Conservation (phyloP, 1,140 invertebrate genomes). For the Lepidostoma basale region DNA sequence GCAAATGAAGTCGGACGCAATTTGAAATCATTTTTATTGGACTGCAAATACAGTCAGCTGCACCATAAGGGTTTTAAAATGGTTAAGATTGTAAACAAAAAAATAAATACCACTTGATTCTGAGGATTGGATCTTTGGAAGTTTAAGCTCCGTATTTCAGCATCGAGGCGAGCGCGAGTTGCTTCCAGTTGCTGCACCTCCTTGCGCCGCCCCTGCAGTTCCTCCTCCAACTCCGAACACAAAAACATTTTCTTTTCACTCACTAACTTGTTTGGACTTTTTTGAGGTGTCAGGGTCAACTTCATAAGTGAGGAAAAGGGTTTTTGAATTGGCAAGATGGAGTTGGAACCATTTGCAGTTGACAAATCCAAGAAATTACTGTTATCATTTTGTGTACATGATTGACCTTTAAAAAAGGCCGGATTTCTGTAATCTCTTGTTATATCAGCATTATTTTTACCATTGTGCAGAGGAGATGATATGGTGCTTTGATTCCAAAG, state of each 20-base stretch:
- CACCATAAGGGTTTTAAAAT: neutral
- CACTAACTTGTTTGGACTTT: constrained; percentile 50
- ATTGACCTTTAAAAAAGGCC: constrained; percentile 41
- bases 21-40: neutral
- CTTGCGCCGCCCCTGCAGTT: constrained; percentile 40
- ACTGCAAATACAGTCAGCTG: neutral
- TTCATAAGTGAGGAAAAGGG: constrained; percentile 43
- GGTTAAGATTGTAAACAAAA: neutral
- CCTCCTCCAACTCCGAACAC: constrained; percentile 44
- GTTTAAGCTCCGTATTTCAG: constrained; percentile 21
- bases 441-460: constrained; percentile 26
- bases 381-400: constrained; percentile 20
- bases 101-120: constrained; percentile 32
- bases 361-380: constrained; percentile 25
- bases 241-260: constrained; percentile 52
- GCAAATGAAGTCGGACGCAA: too few relatives aligned
- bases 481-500: constrained; percentile 58
- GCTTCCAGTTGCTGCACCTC: constrained; percentile 49
- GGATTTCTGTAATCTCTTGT: constrained; percentile 49
- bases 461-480: constrained; percentile 49
- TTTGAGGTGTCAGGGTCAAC: neutral
- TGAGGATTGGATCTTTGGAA: constrained; percentile 25
- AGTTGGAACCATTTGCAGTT: neutral
- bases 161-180: constrained; percentile 51
- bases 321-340: constrained; percentile 52